phyloP scores from a whole-genome alignment of 2,888 invertebrate genomes.

The Scaptomyza caliginosa region DNA sequence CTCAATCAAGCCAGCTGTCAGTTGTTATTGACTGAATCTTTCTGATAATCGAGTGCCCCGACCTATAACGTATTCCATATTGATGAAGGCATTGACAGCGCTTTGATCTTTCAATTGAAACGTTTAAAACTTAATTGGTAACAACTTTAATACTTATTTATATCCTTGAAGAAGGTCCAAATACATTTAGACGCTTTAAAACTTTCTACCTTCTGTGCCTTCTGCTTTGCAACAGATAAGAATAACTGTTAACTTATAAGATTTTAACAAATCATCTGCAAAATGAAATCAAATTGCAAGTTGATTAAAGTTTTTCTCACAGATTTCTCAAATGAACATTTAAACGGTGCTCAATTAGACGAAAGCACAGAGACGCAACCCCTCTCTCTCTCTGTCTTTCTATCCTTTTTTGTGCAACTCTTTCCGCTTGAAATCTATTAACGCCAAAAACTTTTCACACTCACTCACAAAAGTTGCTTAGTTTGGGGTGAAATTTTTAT shows the following conservation, averaged over 20 bases:
- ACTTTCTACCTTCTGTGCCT: neutral
- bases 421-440: conserved; percentile 39
- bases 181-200: neutral
- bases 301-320: neutral
- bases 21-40: conserved; percentile 51
- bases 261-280: neutral
- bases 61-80: conserved; percentile 2
- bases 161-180: neutral
- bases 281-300: neutral
- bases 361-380: conserved; percentile 1
- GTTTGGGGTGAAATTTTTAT: too few relatives aligned
- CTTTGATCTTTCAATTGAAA: conserved; percentile 34
- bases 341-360: conserved; percentile 32
- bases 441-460: conserved; percentile 16
- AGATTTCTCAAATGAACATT: conserved; percentile 23
- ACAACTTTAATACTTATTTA: neutral
- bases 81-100: conserved; percentile 23
- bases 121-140: neutral
- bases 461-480: conserved; percentile 34
- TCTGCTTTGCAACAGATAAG: neutral
- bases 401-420: neutral
- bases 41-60: conserved; percentile 14
- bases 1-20: conserved; percentile 34
- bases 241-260: neutral
- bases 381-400: too few relatives aligned